These are phyloP conservation scores for Pilophorus perplexus DNA, from an alignment of 2,888 invertebrate species.

Conservation along the genomic window DNA sequence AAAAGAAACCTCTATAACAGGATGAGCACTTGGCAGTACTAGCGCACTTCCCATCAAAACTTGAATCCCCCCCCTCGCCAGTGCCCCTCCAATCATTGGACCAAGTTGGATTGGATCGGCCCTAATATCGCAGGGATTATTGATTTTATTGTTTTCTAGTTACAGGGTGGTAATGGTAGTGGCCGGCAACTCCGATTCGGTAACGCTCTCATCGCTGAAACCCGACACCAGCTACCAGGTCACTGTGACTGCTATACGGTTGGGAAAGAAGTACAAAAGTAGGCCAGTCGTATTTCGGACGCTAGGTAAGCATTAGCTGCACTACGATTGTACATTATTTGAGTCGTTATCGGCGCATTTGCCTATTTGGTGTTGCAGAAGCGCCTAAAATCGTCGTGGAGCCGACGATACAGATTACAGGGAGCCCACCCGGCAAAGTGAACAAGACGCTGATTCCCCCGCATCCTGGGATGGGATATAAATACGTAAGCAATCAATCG, in stretches of 20 bases:
- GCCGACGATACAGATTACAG: slow-evolving; percentile 44
- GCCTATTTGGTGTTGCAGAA: slow-evolving; percentile 37
- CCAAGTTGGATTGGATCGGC: too few species aligned
- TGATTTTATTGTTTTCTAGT: slow-evolving; percentile 58
- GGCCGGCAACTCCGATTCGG: slow-evolving; percentile 83
- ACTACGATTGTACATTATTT: too few species aligned
- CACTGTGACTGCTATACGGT: slow-evolving; percentile 77
- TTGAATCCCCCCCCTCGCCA: too few species aligned
- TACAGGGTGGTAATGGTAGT: slow-evolving; percentile 91
- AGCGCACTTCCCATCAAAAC: too few species aligned
- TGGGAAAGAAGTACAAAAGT: slow-evolving; percentile 78
- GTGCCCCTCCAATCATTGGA: too few species aligned
- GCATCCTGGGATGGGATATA: slow-evolving; percentile 46
- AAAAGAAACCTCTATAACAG: too few species aligned
- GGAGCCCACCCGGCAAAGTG: slow-evolving; percentile 45
- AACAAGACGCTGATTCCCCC: slow-evolving; percentile 44
- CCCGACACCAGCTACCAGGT: slow-evolving; percentile 87
- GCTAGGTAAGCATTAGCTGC: slow-evolving; percentile 49
- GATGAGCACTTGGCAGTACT: too few species aligned
- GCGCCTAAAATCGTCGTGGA: slow-evolving; percentile 44
- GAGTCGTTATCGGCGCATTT: too few species aligned
- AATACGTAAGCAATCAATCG: too few species aligned
- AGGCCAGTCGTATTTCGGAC: slow-evolving; percentile 87
- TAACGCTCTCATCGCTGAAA: slow-evolving; percentile 74
- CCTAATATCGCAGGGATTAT: slow-evolving; percentile 2